phyloP scores from a whole-genome alignment of 2,113 vertebrate species.

The Serinus canaria region DNA sequence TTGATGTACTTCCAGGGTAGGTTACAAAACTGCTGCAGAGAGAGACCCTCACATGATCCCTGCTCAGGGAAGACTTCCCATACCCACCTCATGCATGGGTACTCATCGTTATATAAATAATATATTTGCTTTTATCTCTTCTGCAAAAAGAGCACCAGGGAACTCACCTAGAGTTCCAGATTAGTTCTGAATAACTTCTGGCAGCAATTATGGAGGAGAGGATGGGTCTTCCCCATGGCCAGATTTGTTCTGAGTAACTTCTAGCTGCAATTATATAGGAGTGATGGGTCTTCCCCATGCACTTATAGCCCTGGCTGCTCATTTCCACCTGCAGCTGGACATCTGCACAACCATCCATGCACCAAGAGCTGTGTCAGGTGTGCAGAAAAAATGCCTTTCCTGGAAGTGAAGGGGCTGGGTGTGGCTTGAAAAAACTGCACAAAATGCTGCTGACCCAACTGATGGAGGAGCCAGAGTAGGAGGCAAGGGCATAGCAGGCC shows the following conservation, averaged over 20 bases:
- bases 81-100: background rate
- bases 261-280: background rate
- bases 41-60: background rate
- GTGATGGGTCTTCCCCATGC: background rate
- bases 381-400: background rate
- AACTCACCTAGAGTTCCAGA: background rate
- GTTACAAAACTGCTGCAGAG: background rate
- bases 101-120: background rate
- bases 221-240: background rate
- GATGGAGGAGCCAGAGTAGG: background rate
- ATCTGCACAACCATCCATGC: background rate
- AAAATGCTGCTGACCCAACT: background rate
- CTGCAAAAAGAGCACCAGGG: background rate
- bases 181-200: background rate
- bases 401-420: background rate
- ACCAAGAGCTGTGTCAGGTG: background rate
- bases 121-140: background rate
- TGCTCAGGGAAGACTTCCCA: background rate
- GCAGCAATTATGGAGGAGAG: background rate
- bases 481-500: background rate
- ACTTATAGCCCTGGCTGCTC: background rate
- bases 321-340: background rate
- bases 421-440: background rate
- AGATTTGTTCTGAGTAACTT: background rate
- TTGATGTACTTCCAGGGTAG: constrained; percentile 37